Percentiles rank a stretch among this genome's conserved stretches.
Evolutionary conservation across 2,113 vertebrate genomes (phyloP).

Genomic region (Morone chrysops): DNA sequence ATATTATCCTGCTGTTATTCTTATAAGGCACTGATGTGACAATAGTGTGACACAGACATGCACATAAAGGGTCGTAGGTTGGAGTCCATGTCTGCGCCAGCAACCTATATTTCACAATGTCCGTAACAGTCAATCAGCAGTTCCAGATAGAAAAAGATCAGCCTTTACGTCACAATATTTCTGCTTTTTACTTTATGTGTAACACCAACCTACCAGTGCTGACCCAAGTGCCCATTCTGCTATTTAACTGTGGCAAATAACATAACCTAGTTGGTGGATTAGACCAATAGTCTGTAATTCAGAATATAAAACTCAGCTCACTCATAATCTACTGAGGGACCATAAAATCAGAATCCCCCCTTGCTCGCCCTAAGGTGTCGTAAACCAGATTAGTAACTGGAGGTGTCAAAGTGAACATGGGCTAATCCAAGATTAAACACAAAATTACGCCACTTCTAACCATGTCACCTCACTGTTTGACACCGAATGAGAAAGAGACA

Average conservation of each 20-base stretch:
- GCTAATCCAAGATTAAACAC: constrained; percentile 80
- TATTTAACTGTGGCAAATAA: constrained; percentile 33
- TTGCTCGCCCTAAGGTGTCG: constrained; percentile 59
- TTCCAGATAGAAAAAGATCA: constrained; percentile 25
- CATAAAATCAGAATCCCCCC: constrained; percentile 53
- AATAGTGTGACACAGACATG: constrained; percentile 53
- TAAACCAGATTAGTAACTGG: constrained; percentile 74
- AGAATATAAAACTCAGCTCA: constrained; percentile 50
- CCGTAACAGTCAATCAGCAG: constrained; percentile 50
- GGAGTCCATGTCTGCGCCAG: constrained; percentile 58
- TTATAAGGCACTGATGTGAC: constrained; percentile 31
- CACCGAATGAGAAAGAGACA: constrained; percentile 64
- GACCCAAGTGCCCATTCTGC: not conserved
- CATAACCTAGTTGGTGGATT: constrained; percentile 40
- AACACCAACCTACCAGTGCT: not conserved
- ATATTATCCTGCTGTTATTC: constrained; percentile 26
- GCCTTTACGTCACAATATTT: constrained; percentile 11
- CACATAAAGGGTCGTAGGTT: constrained; percentile 63
- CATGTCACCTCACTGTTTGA: constrained; percentile 60
- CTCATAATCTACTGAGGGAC: constrained; percentile 65
- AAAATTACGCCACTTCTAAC: constrained; percentile 73
- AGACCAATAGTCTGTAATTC: constrained; percentile 52
- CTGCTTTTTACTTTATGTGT: not conserved
- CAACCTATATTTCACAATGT: constrained; percentile 63
- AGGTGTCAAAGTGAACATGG: constrained; percentile 76